These are phyloP conservation scores for Epirrhoe alternata DNA, from an alignment of 2,888 invertebrate species.

Conservation along the genomic window DNA sequence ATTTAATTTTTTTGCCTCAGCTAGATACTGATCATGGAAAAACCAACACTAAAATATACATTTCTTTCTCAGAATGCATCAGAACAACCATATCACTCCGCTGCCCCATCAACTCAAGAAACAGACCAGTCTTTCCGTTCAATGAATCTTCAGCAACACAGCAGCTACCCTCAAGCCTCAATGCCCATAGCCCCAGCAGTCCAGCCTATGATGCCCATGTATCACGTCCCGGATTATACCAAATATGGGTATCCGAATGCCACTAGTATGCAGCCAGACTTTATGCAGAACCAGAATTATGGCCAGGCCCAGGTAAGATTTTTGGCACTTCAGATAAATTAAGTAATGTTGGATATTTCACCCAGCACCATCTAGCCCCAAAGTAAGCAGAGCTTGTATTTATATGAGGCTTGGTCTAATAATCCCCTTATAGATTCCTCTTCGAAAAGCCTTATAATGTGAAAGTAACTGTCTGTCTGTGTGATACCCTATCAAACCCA, in stretches of 20 bases:
- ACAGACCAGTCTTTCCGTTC: background rate
- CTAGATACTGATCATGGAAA: no score
- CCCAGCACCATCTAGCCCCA: no score
- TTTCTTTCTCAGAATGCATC: constrained; percentile 21
- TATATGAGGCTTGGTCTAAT: no score
- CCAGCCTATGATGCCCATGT: constrained; percentile 22
- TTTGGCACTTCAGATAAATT: no score
- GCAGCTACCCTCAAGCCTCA: constrained; percentile 7
- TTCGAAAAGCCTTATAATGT: no score
- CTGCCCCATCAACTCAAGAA: constrained; percentile 4
- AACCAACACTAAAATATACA: background rate
- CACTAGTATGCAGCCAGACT: constrained; percentile 4
- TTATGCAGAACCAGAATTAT: constrained; percentile 9
- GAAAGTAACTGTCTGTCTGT: no score
- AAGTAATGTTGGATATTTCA: no score
- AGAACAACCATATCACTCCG: constrained; percentile 33
- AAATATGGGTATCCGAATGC: constrained; percentile 4
- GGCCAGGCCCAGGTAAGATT: constrained; percentile 7
- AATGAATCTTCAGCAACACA: constrained; percentile 20
- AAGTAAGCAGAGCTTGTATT: no score
- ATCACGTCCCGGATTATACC: background rate
- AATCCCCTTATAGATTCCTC: no score
- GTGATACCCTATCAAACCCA: no score
- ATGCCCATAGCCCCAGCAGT: background rate
- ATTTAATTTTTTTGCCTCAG: no score